Evolutionary conservation across 2,888 invertebrate genomes (phyloP).

Genomic region (Cataglyphis livida): DNA sequence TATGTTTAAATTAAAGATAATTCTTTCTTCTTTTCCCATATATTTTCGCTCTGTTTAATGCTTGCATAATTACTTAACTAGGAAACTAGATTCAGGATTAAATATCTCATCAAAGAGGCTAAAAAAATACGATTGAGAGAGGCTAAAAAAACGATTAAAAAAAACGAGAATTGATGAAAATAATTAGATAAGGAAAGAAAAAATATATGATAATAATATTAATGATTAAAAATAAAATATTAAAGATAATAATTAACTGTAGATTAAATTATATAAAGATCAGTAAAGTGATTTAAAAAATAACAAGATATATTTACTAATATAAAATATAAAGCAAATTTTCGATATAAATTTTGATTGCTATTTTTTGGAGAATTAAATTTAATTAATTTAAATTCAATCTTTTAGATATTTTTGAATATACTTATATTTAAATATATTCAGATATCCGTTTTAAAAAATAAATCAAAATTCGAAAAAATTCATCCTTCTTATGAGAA

Average conservation of each 20-base stretch:
- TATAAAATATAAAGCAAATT: not conserved
- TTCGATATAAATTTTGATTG: not conserved
- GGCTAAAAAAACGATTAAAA: no score
- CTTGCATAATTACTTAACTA: slow-evolving; percentile 2
- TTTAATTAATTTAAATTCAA: not conserved
- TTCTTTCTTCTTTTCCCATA: not conserved
- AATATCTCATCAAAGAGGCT: not conserved
- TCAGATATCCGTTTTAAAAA: not conserved
- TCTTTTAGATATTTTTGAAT: not conserved
- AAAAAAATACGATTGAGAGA: not conserved
- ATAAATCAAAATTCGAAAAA: not conserved
- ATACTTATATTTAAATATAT: not conserved
- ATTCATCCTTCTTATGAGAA: not conserved
- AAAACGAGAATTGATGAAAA: not conserved
- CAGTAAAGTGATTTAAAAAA: not conserved
- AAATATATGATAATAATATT: not conserved
- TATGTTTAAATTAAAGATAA: slow-evolving; percentile 1
- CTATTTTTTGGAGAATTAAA: not conserved
- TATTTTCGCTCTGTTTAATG: slow-evolving; percentile 34
- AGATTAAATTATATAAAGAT: not conserved
- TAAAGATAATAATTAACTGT: not conserved
- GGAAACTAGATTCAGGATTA: not conserved
- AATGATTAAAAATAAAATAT: not conserved
- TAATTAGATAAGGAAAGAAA: not conserved
- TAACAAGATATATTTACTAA: not conserved